Percentiles rank a stretch among this genome's conserved stretches.
These are phyloP conservation scores for Gisinianus flammeolus DNA, from an alignment of 2,888 invertebrate species.

Conservation along the genomic window DNA sequence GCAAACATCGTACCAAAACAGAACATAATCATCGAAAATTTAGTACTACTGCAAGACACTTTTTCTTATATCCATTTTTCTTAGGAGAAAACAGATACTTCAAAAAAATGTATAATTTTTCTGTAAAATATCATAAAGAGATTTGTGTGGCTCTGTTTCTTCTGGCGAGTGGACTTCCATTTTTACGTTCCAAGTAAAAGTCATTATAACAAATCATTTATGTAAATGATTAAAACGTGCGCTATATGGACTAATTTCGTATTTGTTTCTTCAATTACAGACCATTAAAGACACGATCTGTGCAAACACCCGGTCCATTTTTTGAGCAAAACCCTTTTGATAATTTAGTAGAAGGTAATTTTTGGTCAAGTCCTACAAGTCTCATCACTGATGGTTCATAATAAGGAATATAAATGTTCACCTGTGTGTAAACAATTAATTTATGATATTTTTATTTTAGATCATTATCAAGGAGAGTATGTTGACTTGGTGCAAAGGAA, in stretches of 20 bases:
- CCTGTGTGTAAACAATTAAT: no score
- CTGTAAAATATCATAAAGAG: constrained; percentile 54
- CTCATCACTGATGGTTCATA: no score
- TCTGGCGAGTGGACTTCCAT: constrained; percentile 52
- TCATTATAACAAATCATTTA: not conserved
- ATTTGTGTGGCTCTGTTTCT: constrained; percentile 53
- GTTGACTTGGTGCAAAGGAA: constrained; percentile 53
- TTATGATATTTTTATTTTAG: constrained; percentile 19
- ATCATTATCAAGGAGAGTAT: constrained; percentile 56
- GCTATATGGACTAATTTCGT: no score
- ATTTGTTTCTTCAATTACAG: constrained; percentile 26
- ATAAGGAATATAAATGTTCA: no score
- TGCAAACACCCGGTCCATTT: constrained; percentile 53
- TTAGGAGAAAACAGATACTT: constrained; percentile 2
- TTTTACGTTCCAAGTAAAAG: constrained; percentile 50
- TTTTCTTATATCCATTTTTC: not conserved
- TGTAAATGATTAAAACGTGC: not conserved
- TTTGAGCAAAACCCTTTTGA: constrained; percentile 44
- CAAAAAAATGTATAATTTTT: constrained; percentile 46
- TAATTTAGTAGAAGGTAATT: constrained; percentile 40
- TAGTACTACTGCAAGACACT: not conserved
- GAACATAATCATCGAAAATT: no score
- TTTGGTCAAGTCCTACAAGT: no score
- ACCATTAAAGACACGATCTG: constrained; percentile 52
- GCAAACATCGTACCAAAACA: no score